Evolutionary conservation across 1,140 invertebrate species (phyloP).

Genomic region (Megathymus violae): DNA sequence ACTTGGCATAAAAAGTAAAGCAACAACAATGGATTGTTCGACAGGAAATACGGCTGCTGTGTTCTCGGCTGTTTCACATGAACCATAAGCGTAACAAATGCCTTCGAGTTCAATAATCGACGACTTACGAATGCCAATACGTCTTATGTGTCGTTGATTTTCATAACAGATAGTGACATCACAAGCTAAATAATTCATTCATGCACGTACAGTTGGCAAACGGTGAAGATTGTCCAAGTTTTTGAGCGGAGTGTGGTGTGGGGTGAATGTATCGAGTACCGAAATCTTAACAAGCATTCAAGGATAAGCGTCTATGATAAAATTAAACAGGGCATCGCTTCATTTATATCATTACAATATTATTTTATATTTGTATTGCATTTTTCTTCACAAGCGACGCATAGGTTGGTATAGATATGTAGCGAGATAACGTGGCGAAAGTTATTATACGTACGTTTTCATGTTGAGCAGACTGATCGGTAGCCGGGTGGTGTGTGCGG

Average conservation of each 20-base stretch:
- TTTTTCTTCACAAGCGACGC: too few species aligned
- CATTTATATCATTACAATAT: too few species aligned
- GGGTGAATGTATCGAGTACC: too few species aligned
- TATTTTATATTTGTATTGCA: too few species aligned
- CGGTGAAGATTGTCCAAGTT: too few species aligned
- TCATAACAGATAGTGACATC: slow-evolving; percentile 1
- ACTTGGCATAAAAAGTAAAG: slow-evolving; percentile 40
- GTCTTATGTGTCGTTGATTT: slow-evolving; percentile 4
- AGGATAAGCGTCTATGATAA: too few species aligned
- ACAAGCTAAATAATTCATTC: too few species aligned
- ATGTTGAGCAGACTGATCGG: slow-evolving; percentile 12
- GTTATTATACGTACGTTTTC: neutral
- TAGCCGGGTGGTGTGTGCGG: slow-evolving; percentile 6
- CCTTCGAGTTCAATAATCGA: slow-evolving; percentile 33
- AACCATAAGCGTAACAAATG: slow-evolving; percentile 32
- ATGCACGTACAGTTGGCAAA: too few species aligned
- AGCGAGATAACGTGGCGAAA: slow-evolving; percentile 3
- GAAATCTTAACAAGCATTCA: too few species aligned
- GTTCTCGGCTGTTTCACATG: slow-evolving; percentile 54
- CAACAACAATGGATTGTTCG: slow-evolving; percentile 62
- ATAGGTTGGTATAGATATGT: too few species aligned
- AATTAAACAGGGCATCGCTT: too few species aligned
- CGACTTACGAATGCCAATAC: slow-evolving; percentile 26
- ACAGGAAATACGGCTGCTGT: slow-evolving; percentile 62
- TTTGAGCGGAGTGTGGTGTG: too few species aligned